Evolutionary conservation across 2,113 vertebrate species (phyloP), one percentile per base, ranked within the genome.

Genomic region (Myotis davidii): DNA sequence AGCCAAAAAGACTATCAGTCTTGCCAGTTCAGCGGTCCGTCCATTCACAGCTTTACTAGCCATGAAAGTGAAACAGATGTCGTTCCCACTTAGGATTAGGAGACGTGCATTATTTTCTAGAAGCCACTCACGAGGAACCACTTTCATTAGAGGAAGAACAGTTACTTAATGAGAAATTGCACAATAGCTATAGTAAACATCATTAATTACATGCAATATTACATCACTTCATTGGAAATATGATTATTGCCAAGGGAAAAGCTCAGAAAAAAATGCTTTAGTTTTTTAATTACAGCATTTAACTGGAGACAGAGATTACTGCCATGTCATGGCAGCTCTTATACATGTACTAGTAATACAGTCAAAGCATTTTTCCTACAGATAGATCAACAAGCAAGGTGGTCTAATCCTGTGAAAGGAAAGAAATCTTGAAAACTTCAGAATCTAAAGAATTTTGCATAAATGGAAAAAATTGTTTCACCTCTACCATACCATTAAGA

Each of bases 91-190:
- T 34, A 99, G 98, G 23, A 99, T 98, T 48, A 99, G 98, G 37
- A 99, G 98, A 37, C 99, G 99, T 27, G 99, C 99, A 2, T 98
- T 98, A 84, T 99, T 99, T 98, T 99, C 99, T 96, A 98, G 85
- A 64, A 99, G 98, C 99, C 99, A 99, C 9, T 98, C 98, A 76
- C 92, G 97, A 27, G 99, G 99, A 90, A 99, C 92, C 9, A 98
- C 99, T 99, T 97, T 32, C 16, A 92, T 42, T 21, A 50, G 59
- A 84, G 85, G 0, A 93, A 90, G 86, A 92, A 97, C 29, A 64
- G 20, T 48, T 88, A 96, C 34, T 97, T 72, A 91, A 91, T 73
- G 65, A 87, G 18, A 86, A 88, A 56, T 42, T 69, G 61, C n/a
- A 82, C 18, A 84, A 77, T 21, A 88, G 45, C 29, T 56, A 56